phyloP scores from a whole-genome alignment of 53 echinoderm and acorn worm genomes.

The Paelopatides confundens region DNA sequence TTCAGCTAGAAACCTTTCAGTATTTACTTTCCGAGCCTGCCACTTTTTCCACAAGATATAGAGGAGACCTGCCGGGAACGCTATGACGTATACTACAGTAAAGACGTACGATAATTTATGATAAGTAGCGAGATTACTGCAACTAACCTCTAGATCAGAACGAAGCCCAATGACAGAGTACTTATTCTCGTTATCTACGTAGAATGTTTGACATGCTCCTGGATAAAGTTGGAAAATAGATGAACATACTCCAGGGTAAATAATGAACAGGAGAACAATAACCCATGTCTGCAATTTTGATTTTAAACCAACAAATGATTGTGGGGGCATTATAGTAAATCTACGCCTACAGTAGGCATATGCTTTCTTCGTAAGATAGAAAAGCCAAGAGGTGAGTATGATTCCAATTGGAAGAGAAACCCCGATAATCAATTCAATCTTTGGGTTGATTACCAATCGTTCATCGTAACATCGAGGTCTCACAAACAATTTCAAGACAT shows the following conservation, averaged over 20 bases:
- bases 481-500: neutral
- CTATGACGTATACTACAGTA: constrained; percentile 58
- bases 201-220: constrained; percentile 53
- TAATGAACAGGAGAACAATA: constrained; percentile 54
- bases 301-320: neutral
- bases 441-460: neutral
- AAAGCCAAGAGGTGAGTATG: neutral
- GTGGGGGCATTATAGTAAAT: neutral
- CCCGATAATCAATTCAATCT: constrained; percentile 4
- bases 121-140: neutral
- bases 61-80: constrained; percentile 56
- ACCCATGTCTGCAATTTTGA: neutral
- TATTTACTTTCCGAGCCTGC: neutral
- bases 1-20: neutral
- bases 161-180: constrained; percentile 9
- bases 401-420: neutral
- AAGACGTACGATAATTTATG: constrained; percentile 47
- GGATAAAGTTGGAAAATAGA: constrained; percentile 61
- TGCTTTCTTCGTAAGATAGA: neutral
- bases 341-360: neutral
- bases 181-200: constrained; percentile 7
- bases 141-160: constrained; percentile 65
- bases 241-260: constrained; percentile 58
- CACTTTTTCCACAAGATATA: constrained; percentile 53
- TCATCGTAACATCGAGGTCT: neutral